Conservation (phyloP, 2,113 vertebrate genomes). For the Neopipo cinnamomea region DNA sequence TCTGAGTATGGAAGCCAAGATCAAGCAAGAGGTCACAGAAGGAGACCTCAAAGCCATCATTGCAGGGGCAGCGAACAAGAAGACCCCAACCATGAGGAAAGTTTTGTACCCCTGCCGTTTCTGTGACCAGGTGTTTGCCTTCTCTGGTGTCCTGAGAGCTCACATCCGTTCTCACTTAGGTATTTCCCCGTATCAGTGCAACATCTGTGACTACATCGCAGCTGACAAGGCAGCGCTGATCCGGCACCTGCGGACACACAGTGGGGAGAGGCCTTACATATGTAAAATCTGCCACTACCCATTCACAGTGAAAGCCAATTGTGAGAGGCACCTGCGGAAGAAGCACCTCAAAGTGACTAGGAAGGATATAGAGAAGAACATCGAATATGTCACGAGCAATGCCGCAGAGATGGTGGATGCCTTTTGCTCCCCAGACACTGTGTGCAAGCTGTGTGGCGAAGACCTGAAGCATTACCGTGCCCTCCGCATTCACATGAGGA, state of each 20-base stretch:
- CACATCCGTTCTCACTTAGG: slow-evolving; percentile 94
- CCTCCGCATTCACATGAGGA: slow-evolving; percentile 92
- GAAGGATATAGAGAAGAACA: slow-evolving; percentile 97
- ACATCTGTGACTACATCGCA: slow-evolving; percentile 94
- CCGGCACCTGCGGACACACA: slow-evolving; percentile 94
- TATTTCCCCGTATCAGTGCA: slow-evolving; percentile 93
- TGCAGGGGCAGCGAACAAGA: slow-evolving; percentile 71
- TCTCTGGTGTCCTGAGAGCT: slow-evolving; percentile 88
- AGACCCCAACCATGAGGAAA: slow-evolving; percentile 76
- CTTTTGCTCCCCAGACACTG: slow-evolving; percentile 81
- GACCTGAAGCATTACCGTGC: slow-evolving; percentile 91
- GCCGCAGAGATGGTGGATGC: slow-evolving; percentile 75
- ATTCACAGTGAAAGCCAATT: slow-evolving; percentile 98
- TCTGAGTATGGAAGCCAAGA: slow-evolving; percentile 76
- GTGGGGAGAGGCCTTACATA: slow-evolving; percentile 93
- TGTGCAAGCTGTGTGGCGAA: slow-evolving; percentile 89
- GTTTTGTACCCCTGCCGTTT: slow-evolving; percentile 91
- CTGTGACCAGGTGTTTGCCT: slow-evolving; percentile 92
- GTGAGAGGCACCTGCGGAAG: slow-evolving; percentile 95
- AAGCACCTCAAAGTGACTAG: slow-evolving; percentile 93
- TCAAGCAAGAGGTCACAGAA: slow-evolving; percentile 86
- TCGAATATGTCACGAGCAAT: slow-evolving; percentile 89
- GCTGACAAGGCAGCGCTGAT: slow-evolving; percentile 96
- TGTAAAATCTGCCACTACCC: slow-evolving; percentile 98
- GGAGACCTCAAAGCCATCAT: slow-evolving; percentile 81